These are phyloP conservation scores for Diplodus sargus DNA, from an alignment of 2,797 vertebrate species.

Conservation along the genomic window DNA sequence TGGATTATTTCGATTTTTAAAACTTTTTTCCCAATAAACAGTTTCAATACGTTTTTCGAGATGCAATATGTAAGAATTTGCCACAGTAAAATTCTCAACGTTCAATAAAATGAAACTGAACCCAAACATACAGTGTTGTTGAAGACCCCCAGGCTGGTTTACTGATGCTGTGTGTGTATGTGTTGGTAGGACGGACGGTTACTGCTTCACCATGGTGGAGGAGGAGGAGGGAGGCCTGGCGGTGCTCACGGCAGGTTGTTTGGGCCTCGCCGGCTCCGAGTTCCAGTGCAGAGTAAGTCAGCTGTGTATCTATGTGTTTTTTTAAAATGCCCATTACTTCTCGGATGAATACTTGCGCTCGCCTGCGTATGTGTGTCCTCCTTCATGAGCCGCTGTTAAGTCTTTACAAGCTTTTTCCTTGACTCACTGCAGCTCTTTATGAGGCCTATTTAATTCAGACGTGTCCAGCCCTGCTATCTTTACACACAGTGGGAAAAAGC, in stretches of 20 bases:
- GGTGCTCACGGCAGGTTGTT: slow-evolving; percentile 91
- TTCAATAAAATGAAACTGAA: not conserved
- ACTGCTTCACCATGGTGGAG: slow-evolving; percentile 97
- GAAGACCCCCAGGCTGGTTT: not conserved
- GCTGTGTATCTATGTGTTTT: slow-evolving; percentile 8
- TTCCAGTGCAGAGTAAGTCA: slow-evolving; percentile 95
- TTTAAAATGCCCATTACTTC: not conserved
- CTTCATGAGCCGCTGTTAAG: slow-evolving; percentile 43
- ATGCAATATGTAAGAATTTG: too few species aligned
- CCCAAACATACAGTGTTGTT: not conserved
- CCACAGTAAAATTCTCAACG: not conserved
- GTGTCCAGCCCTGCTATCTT: slow-evolving; percentile 26
- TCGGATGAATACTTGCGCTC: not conserved
- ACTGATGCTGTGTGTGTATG: not conserved
- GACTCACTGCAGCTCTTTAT: slow-evolving; percentile 45
- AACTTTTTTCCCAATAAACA: not conserved
- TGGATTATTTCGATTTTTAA: not conserved
- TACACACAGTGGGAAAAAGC: slow-evolving; percentile 16
- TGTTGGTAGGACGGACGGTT: slow-evolving; percentile 91
- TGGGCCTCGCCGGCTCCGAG: slow-evolving; percentile 92
- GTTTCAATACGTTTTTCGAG: not conserved
- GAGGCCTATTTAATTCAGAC: slow-evolving; percentile 40
- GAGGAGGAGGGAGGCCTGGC: slow-evolving; percentile 91
- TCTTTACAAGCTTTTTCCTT: slow-evolving; percentile 45
- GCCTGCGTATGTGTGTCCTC: not conserved